Conservation (phyloP, 2,113 vertebrate genomes). For the Protobothrops mucrosquamatus region DNA sequence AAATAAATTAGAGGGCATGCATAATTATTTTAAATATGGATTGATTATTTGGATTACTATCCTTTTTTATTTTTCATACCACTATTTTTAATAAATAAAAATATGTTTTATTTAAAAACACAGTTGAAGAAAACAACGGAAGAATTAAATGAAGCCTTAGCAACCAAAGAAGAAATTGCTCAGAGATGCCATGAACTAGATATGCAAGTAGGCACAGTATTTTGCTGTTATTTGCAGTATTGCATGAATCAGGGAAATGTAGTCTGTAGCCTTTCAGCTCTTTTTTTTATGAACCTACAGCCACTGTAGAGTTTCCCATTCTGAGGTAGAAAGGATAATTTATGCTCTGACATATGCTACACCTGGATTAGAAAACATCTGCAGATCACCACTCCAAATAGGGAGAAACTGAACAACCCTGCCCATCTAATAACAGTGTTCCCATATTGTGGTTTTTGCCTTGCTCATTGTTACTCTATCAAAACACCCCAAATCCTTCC, state of each 20-base stretch:
- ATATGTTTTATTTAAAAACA: constrained; percentile 43
- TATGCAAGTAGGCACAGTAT: constrained; percentile 83
- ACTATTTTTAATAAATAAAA: constrained; percentile 1
- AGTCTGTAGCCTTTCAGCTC: not conserved
- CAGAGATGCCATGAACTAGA: constrained; percentile 96
- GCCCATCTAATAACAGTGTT: not conserved
- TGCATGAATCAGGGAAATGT: not conserved
- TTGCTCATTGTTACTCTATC: not conserved
- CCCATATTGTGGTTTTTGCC: not conserved
- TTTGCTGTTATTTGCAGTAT: not conserved
- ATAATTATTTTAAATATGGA: not conserved
- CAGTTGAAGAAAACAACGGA: constrained; percentile 95
- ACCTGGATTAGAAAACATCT: not conserved
- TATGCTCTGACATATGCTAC: not conserved
- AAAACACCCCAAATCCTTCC: not conserved
- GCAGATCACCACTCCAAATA: not conserved
- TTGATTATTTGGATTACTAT: not conserved
- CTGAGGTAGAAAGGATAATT: not conserved
- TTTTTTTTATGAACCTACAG: not conserved
- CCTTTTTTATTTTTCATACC: not conserved
- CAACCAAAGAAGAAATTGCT: constrained; percentile 94
- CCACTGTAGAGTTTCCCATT: not conserved
- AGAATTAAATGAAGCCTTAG: constrained; percentile 90
- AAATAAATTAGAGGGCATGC: not conserved
- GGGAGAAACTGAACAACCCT: not conserved